A percentile compares a stretch with the other conserved stretches of the same genome.
Evolutionary conservation across 1,140 invertebrate genomes (phyloP).

Genomic region (Papilio dardanus): DNA sequence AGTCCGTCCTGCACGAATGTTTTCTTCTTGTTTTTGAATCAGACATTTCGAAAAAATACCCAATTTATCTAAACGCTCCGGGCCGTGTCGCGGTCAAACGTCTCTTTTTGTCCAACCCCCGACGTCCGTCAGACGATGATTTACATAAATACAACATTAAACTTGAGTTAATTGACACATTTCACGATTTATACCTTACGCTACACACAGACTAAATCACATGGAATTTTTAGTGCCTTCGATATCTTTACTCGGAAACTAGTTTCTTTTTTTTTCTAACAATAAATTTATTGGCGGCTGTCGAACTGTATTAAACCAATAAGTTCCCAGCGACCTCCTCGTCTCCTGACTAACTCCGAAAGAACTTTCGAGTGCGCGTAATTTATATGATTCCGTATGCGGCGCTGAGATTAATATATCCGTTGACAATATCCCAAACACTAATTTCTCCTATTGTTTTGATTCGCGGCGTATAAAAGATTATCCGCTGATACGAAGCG

Average conservation of each 20-base stretch:
- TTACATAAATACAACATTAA: conserved; percentile 75
- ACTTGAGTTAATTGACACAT: conserved; percentile 73
- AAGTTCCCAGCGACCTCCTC: conserved; percentile 36
- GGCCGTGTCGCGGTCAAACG: conserved; percentile 47
- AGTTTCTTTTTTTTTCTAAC: conserved; percentile 49
- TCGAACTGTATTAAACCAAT: conserved; percentile 44
- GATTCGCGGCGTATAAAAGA: conserved; percentile 16
- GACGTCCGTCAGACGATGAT: conserved; percentile 61
- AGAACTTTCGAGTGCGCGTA: conserved; percentile 14
- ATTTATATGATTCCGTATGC: conserved; percentile 12
- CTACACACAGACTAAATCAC: conserved; percentile 56
- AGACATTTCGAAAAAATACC: conserved; percentile 55
- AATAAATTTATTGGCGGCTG: conserved; percentile 49
- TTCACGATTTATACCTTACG: conserved; percentile 66
- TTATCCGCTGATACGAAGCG: conserved; percentile 28
- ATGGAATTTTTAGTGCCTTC: conserved; percentile 60
- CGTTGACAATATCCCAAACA: conserved; percentile 24
- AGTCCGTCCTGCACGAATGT: conserved; percentile 26
- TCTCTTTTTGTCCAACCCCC: conserved; percentile 45
- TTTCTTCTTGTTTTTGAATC: conserved; percentile 40
- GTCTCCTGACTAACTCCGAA: conserved; percentile 25
- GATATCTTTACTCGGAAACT: conserved; percentile 52
- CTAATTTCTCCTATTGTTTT: conserved; percentile 34
- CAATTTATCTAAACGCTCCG: conserved; percentile 52
- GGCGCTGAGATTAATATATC: conserved; percentile 13